Evolutionary conservation across 2,888 invertebrate species (phyloP), one percentile per base, ranked within the genome.

Genomic region (Antheraea assamensis): DNA sequence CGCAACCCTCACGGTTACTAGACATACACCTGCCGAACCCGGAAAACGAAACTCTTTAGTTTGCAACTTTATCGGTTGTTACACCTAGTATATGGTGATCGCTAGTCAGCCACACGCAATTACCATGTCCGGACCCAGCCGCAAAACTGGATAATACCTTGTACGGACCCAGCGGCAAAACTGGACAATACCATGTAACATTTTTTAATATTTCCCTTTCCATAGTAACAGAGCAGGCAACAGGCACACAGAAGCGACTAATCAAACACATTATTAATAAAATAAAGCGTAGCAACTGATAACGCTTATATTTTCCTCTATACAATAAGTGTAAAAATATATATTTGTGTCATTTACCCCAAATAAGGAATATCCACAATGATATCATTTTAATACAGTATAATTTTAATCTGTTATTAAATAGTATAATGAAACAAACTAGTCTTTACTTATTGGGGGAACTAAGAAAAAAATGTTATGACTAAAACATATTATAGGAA

Each of bases 391-490:
- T 64, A 64, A 30, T 15, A 19, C 27, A 17, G 15, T 27, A 27
- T 64, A 64, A 30, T 64, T 3, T 15, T 30, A 17, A 30, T 17
- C n/a, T 24, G n/a, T 58, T 58, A 24, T 27, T 61, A 5, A 64
- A 64, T 4, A 15, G 15, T 61, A 27, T 13, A 61, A 71, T 49
- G 31, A 58, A 70, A 49, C 49, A 72, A 68, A 71, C 70, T 58
- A 49, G 73, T 73, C 52, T 24, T 21, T 31, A 73, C 64, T 30
- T 49, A 71, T 71, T 61, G 35, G 15, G 24, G n/a, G 30, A 31
- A 49, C 21, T 64, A n/a, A 61, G 70, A 61, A 31, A 73, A 73
- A 71, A 73, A 61, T 70, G 55, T 55, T 55, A 2, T 55, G 55
- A 15, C 3, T 17, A 13, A 17, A 49, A 49, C 17, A 49, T 17